A percentile compares a stretch with the other conserved stretches of the same genome.
Conservation (phyloP, 2,888 invertebrate genomes). For the Electrophaes corylata region DNA sequence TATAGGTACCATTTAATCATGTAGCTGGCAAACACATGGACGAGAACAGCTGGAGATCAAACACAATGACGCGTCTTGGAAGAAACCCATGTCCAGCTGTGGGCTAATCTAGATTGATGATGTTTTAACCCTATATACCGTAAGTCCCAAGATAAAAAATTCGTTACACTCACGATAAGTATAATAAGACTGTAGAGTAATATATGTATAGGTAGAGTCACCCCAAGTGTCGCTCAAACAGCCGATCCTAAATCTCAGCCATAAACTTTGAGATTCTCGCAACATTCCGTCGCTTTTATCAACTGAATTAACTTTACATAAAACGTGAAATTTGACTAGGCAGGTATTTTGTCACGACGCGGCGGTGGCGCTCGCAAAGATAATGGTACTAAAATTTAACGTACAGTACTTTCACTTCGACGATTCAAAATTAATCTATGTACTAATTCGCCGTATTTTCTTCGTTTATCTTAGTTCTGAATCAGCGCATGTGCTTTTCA, state of each 20-base stretch:
- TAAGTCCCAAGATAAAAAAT: no score
- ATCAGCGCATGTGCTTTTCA: background rate
- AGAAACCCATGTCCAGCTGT: no score
- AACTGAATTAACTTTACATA: slow-evolving; percentile 41
- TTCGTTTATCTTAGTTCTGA: background rate
- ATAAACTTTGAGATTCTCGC: slow-evolving; percentile 31
- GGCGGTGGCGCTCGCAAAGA: background rate
- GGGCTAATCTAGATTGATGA: no score
- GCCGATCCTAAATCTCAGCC: slow-evolving; percentile 23
- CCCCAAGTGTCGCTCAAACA: slow-evolving; percentile 26
- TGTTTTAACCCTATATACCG: no score
- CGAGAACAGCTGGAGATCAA: no score
- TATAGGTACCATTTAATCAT: no score
- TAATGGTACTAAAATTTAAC: slow-evolving; percentile 9
- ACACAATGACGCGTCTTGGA: no score
- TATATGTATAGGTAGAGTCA: slow-evolving; percentile 1
- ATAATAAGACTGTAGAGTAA: background rate
- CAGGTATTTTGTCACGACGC: slow-evolving; percentile 53
- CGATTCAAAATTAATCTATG: background rate
- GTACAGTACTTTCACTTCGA: slow-evolving; percentile 20
- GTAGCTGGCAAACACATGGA: no score
- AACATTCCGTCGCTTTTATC: slow-evolving; percentile 38
- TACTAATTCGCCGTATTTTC: background rate
- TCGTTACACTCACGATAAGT: no score
- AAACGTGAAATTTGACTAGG: slow-evolving; percentile 49